Evolutionary conservation across 2,113 vertebrate species (phyloP).

Genomic region (Eolophus roseicapilla): DNA sequence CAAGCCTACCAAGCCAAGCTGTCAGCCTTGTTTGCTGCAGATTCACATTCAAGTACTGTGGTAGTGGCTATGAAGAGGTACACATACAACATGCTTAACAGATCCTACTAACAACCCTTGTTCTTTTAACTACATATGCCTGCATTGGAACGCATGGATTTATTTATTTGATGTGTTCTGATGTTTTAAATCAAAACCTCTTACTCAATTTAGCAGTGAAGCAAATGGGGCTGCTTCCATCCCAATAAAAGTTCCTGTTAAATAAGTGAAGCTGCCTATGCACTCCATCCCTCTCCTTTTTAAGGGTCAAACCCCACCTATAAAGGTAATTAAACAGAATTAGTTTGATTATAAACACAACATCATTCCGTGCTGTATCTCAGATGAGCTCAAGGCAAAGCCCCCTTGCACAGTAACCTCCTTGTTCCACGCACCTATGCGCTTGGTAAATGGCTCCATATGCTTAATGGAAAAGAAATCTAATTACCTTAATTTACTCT

Average conservation of each 20-base stretch:
- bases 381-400: neutral
- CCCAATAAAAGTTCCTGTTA: neutral
- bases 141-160: accelerated
- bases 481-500: slow-evolving; percentile 74
- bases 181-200: neutral
- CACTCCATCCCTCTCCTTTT: neutral
- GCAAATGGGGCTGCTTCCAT: neutral
- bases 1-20: neutral
- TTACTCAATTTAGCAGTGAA: neutral
- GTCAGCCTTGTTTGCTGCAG: neutral
- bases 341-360: neutral
- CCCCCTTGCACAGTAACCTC: neutral
- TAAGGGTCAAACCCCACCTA: accelerated
- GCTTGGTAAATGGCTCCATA: slow-evolving; percentile 22
- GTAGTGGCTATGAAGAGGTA: accelerated
- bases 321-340: neutral
- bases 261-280: neutral
- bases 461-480: slow-evolving; percentile 62
- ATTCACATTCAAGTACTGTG: accelerated
- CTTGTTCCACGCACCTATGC: slow-evolving; percentile 17
- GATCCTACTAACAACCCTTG: no score
- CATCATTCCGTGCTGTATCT: neutral
- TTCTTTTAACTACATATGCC: neutral
- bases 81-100: neutral
- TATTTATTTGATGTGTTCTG: neutral